Evolutionary conservation across 2,797 vertebrate species (phyloP).

Genomic region (Manis crassicaudata): DNA sequence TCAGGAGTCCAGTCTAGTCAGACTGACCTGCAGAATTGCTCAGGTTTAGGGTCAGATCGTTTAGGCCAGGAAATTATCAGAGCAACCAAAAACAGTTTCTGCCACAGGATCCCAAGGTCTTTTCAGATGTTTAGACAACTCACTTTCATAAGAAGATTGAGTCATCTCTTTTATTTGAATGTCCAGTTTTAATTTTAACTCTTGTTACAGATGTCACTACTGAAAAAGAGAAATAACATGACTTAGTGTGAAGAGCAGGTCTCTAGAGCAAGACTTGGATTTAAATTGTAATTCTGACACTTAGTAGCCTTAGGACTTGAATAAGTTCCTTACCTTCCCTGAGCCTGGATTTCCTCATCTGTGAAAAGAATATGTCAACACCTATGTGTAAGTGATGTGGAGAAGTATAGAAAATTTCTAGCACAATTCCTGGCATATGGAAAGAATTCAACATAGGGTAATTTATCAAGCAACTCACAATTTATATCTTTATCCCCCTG

Average conservation of each 20-base stretch:
- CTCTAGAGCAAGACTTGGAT: background rate
- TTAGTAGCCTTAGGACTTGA: background rate
- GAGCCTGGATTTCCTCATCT: background rate
- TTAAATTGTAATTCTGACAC: background rate
- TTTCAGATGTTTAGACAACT: background rate
- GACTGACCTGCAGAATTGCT: background rate
- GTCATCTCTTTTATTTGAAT: conserved; percentile 27
- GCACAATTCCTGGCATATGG: background rate
- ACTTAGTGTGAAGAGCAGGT: background rate
- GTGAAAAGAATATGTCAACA: background rate
- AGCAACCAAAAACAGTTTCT: background rate
- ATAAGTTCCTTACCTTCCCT: background rate
- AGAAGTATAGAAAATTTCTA: background rate
- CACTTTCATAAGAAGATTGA: conserved; percentile 1
- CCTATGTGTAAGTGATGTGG: background rate
- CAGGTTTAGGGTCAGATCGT: background rate
- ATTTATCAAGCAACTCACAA: background rate
- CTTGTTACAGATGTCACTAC: background rate
- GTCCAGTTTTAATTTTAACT: conserved; percentile 14
- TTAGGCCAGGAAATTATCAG: background rate
- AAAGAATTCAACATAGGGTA: background rate
- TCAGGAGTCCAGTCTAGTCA: background rate
- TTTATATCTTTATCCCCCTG: background rate
- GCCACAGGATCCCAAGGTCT: background rate
- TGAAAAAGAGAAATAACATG: background rate